Evolutionary conservation across 2,113 vertebrate genomes (phyloP).

Genomic region (Engraulis encrasicolus): DNA sequence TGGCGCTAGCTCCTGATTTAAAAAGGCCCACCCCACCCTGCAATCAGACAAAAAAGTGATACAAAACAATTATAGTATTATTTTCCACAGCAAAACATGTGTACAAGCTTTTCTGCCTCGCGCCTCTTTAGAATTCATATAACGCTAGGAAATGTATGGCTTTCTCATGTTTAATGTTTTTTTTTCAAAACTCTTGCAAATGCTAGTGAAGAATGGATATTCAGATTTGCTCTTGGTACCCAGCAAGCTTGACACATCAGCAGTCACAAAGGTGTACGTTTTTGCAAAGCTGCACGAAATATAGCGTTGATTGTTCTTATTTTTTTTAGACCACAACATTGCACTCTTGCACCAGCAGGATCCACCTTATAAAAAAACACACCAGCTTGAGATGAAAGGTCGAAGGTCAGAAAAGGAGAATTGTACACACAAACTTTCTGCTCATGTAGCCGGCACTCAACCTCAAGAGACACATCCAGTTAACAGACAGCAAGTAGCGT

Average conservation of each 20-base stretch:
- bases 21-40: conserved; percentile 26
- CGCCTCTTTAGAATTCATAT: conserved; percentile 50
- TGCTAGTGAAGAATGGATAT: conserved; percentile 65
- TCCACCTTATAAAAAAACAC: conserved; percentile 68
- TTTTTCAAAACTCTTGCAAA: conserved; percentile 66
- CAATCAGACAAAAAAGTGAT: conserved; percentile 51
- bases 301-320: conserved; percentile 76
- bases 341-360: conserved; percentile 69
- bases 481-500: conserved; percentile 72
- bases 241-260: conserved; percentile 74
- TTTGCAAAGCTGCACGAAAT: conserved; percentile 76
- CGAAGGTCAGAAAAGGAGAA: conserved; percentile 65
- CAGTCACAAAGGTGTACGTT: conserved; percentile 73
- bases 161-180: conserved; percentile 71
- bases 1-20: conserved; percentile 62
- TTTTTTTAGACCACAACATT: conserved; percentile 74
- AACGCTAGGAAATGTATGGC: conserved; percentile 77
- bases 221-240: conserved; percentile 69
- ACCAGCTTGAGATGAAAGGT: conserved; percentile 65
- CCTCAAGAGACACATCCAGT: conserved; percentile 69
- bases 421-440: conserved; percentile 62
- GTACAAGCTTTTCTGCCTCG: conserved; percentile 30
- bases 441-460: conserved; percentile 60
- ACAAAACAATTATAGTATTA: conserved; percentile 48
- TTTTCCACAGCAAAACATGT: conserved; percentile 53